Evolutionary conservation across 2,888 invertebrate genomes (phyloP).

Genomic region (Platycheirus albimanus): DNA sequence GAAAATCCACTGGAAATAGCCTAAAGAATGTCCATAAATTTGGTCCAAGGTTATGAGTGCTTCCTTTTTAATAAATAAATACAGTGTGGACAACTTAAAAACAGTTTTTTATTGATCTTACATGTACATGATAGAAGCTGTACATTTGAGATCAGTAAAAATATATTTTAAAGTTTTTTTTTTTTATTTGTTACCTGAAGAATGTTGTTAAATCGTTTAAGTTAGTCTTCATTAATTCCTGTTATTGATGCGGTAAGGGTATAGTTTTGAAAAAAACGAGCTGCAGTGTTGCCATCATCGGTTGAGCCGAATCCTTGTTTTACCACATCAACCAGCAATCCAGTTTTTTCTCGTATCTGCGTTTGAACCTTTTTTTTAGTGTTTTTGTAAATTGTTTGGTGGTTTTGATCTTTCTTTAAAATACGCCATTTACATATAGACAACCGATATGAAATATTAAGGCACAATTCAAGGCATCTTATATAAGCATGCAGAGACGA

Average conservation of each 20-base stretch:
- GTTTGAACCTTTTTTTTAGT: not conserved
- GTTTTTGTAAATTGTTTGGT: no score
- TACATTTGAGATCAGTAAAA: no score
- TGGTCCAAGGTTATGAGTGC: no score
- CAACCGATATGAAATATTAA: not conserved
- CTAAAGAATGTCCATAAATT: not conserved
- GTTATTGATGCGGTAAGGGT: not conserved
- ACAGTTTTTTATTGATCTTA: no score
- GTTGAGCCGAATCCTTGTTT: constrained; percentile 3
- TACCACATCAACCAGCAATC: not conserved
- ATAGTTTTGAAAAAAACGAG: not conserved
- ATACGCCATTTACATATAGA: not conserved
- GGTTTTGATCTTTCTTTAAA: not conserved
- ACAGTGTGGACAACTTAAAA: no score
- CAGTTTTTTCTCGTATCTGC: not conserved
- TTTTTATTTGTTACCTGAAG: no score
- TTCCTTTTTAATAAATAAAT: no score
- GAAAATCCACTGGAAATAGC: not conserved
- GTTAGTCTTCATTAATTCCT: not conserved
- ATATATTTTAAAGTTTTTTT: no score
- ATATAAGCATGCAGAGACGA: no score
- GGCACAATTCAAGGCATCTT: not conserved
- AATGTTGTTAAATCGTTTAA: no score
- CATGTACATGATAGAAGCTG: no score
- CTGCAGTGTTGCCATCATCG: not conserved